Percentiles rank a stretch among this genome's conserved stretches.
Conservation (phyloP, 2,888 invertebrate species). For the Chrysina gloriosa region DNA sequence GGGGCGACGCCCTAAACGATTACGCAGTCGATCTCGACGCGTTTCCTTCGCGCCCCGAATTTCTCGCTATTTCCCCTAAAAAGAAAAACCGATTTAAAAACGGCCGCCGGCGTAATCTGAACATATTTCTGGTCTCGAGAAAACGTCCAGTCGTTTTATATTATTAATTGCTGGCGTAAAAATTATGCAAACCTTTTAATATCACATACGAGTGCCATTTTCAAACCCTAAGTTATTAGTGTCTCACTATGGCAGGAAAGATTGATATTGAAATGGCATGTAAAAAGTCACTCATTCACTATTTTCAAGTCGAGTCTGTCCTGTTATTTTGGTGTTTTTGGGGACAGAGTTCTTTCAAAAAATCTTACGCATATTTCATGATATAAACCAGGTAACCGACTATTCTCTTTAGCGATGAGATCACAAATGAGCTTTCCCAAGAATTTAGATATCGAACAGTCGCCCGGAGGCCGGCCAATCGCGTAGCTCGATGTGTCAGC, state of each 20-base stretch:
- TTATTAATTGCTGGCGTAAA: conserved; percentile 60
- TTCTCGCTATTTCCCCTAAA: too few relatives aligned
- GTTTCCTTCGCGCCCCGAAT: too few relatives aligned
- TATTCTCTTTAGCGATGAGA: conserved; percentile 66
- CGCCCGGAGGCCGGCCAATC: conserved; percentile 56
- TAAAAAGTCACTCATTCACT: conserved; percentile 65
- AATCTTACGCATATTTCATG: conserved; percentile 63
- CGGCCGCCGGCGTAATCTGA: conserved; percentile 53
- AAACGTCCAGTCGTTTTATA: conserved; percentile 33
- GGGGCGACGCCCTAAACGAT: conserved; percentile 44
- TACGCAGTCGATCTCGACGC: too few relatives aligned
- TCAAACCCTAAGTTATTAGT: conserved; percentile 61
- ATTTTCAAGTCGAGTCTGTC: conserved; percentile 60
- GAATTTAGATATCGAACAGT: conserved; percentile 58
- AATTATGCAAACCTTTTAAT: conserved; percentile 66
- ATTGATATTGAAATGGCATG: conserved; percentile 63
- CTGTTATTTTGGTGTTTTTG: conserved; percentile 56
- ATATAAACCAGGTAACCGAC: conserved; percentile 61
- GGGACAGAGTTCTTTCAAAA: conserved; percentile 62
- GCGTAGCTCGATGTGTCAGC: conserved; percentile 46
- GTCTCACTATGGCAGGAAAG: conserved; percentile 64
- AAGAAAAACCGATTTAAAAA: too few relatives aligned
- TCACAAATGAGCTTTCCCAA: conserved; percentile 64
- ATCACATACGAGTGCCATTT: conserved; percentile 67
- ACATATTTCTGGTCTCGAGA: conserved; percentile 59